Evolutionary conservation across 2,888 invertebrate genomes (phyloP).

Genomic region (Watsonalla binaria): DNA sequence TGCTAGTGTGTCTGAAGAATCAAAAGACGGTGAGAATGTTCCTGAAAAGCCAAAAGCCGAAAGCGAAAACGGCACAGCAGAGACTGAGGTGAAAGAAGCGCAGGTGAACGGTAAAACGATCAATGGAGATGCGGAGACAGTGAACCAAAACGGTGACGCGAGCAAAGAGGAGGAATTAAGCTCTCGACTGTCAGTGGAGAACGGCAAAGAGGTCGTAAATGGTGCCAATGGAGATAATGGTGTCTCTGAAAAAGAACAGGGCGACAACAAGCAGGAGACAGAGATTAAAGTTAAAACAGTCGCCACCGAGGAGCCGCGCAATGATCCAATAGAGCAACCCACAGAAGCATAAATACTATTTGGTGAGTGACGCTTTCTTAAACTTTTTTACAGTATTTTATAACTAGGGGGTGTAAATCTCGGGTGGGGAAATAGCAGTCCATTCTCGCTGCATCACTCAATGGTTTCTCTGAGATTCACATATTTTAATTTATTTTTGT

Average conservation of each 20-base stretch:
- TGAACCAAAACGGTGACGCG: conserved; percentile 53
- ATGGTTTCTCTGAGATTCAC: no score
- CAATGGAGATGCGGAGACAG: conserved; percentile 44
- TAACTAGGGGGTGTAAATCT: no score
- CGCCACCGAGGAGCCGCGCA: conserved; percentile 63
- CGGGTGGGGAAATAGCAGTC: no score
- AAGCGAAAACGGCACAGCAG: conserved; percentile 1
- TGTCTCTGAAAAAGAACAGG: conserved; percentile 53
- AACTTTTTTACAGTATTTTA: not conserved
- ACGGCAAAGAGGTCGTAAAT: conserved; percentile 47
- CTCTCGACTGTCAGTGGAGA: conserved; percentile 56
- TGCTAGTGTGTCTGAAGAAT: conserved; percentile 7
- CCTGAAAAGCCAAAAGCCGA: conserved; percentile 28
- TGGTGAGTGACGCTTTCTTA: conserved; percentile 37
- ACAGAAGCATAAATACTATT: conserved; percentile 69
- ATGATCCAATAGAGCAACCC: conserved; percentile 69
- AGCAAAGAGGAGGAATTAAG: conserved; percentile 53
- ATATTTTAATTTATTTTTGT: no score
- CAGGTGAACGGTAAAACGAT: conserved; percentile 60
- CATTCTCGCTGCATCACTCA: no score
- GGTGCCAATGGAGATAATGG: conserved; percentile 41
- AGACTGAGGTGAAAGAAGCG: conserved; percentile 32
- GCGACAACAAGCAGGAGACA: conserved; percentile 49
- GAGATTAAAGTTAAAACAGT: conserved; percentile 78
- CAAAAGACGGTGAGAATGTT: conserved; percentile 10